A percentile compares a stretch with the other conserved stretches of the same genome.
phyloP scores from a whole-genome alignment of 2,113 vertebrate genomes.

The Andinoacara biseriatus region DNA sequence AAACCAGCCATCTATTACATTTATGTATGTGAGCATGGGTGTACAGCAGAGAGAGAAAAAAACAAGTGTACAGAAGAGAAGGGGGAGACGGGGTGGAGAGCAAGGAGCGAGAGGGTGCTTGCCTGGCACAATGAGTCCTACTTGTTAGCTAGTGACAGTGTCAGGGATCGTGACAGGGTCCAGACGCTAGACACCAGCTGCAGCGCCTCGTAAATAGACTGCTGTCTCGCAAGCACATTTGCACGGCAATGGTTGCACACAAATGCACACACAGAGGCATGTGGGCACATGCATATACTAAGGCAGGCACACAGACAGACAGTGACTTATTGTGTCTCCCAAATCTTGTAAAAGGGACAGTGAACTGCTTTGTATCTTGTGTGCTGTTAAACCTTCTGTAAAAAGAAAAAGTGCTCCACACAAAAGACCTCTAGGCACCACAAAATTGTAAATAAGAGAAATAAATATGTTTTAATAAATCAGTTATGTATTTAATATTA shows the following conservation, averaged over 20 bases:
- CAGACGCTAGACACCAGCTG: constrained; percentile 85
- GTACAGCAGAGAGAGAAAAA: constrained; percentile 53
- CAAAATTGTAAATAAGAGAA: constrained; percentile 31
- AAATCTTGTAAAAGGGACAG: constrained; percentile 79
- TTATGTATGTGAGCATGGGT: constrained; percentile 28
- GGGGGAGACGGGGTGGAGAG: constrained; percentile 23
- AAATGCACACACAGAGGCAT: constrained; percentile 61
- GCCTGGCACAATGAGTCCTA: constrained; percentile 80
- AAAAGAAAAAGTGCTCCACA: constrained; percentile 43
- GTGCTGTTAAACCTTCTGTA: constrained; percentile 58
- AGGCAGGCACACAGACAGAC: constrained; percentile 72
- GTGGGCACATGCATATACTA: constrained; percentile 73
- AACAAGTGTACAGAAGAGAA: constrained; percentile 43
- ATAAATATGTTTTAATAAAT: constrained; percentile 30
- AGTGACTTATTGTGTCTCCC: constrained; percentile 77
- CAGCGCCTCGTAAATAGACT: constrained; percentile 83
- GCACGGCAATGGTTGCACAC: constrained; percentile 68
- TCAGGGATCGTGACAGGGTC: constrained; percentile 83
- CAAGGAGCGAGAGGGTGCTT: constrained; percentile 65
- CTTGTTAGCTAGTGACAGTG: constrained; percentile 84
- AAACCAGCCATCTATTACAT: constrained; percentile 33
- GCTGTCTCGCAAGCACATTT: constrained; percentile 81
- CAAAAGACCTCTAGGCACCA: constrained; percentile 29
- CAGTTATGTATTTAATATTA: not conserved
- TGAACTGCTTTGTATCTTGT: constrained; percentile 69